Base-by-base conservation (phyloP, 2,113 vertebrate genomes). In the Litocranius walleri region DNA sequence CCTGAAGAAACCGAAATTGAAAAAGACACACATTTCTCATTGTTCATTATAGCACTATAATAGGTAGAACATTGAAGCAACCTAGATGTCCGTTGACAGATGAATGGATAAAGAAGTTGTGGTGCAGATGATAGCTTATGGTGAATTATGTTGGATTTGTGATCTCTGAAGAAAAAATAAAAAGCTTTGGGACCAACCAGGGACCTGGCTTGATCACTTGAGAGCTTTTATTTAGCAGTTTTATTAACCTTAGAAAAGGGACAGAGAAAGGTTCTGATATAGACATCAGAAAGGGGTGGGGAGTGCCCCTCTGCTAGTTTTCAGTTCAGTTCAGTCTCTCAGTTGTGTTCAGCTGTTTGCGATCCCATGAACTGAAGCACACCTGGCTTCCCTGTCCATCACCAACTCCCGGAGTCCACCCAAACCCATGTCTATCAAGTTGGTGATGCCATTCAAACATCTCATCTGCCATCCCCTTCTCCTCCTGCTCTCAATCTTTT, bases 331-430 rank as follows among this genome's bases (percentile, higher is more conserved):
- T 19, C 7, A 67, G 16, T 19, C 16, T n/a, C 62, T n/a, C 16
- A 67, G 62, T 19, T 17, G 7, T n/a, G 7, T 67, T 17, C 7
- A 9, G n/a, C 4, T 67, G 7, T n/a, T 67, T n/a, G 33, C 0
- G 3, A 67, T 0, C 33, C 62, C 62, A 67, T 67, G 4, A n/a
- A n/a, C 7, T 17, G 3, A 33, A 67, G 62, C 2, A 19, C 16
- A 16, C 7, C 33, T 19, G 33, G 7, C 62, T 33, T 67, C 33
- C 62, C 33, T n/a, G 33, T 67, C 16, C 16, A 67, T n/a, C 7
- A n/a, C 33, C 62, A n/a, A 67, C 16, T n/a, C 62, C 7, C 0
- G 1, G 2, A 64, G 62, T 64, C 33, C 7, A n/a, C 1, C 33
- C 16, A 67, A n/a, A 67, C 33, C 33, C 62, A 10, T 67, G 33